Percentiles rank a stretch among this genome's conserved stretches.
Conservation (phyloP, 2,797 vertebrate genomes). For the Anguilla megastoma region DNA sequence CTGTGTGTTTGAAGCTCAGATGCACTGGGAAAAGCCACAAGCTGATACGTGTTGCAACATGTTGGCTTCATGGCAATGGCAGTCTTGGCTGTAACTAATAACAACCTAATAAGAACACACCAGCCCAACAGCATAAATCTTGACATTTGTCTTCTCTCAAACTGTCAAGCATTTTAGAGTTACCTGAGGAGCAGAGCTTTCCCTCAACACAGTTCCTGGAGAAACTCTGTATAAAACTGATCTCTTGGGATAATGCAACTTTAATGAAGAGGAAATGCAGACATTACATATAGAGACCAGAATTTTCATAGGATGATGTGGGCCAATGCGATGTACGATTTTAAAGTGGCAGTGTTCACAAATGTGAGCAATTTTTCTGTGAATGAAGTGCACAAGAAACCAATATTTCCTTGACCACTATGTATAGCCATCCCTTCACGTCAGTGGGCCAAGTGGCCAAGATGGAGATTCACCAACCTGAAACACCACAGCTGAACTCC, state of each 20-base stretch:
- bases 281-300: background rate
- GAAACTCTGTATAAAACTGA: background rate
- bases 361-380: background rate
- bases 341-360: background rate
- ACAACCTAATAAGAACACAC: slow-evolving; percentile 44
- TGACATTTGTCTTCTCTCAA: slow-evolving; percentile 60
- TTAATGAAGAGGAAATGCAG: background rate
- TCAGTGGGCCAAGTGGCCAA: slow-evolving; percentile 64
- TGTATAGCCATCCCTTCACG: slow-evolving; percentile 67
- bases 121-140: slow-evolving; percentile 66
- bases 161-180: background rate
- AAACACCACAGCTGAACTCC: slow-evolving; percentile 90
- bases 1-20: slow-evolving; percentile 70
- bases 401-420: slow-evolving; percentile 69
- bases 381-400: slow-evolving; percentile 25
- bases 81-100: slow-evolving; percentile 61
- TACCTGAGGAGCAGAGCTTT: background rate
- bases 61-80: slow-evolving; percentile 64
- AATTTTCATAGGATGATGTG: background rate
- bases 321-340: background rate
- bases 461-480: slow-evolving; percentile 82
- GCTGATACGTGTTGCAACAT: slow-evolving; percentile 62
- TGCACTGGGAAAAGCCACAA: slow-evolving; percentile 65
- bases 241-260: background rate
- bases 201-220: background rate